Evolutionary conservation across 2,797 vertebrate species (phyloP), one percentile per base, ranked within the genome.

Genomic region (Pelobates cultripes): DNA sequence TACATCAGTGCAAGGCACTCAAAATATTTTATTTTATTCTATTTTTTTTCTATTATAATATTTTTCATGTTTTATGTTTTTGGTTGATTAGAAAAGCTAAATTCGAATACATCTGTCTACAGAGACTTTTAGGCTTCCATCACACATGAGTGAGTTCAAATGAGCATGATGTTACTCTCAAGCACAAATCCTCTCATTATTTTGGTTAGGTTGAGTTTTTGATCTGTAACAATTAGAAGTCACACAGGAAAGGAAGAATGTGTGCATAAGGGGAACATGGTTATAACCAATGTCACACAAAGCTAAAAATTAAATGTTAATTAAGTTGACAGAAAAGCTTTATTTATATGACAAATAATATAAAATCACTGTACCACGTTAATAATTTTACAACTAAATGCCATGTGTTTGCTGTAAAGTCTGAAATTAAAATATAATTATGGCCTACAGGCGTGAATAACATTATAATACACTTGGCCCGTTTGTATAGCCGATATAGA

Each of bases 151-250:
- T 28, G 66, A 44, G 41, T 44, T 69, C 66, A 68, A 77, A 70
- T 77, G 75, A 77, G 66, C 66, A 44, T 77, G 75, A 77, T 69
- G 66, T 77, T 77, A 70, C 40, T 44, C 41, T 77, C 47, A 77
- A 57, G 66, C 66, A 69, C 51, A 77, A 77, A 77, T 77, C 66
- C 66, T 69, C 75, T 77, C 75, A 77, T 77, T 77, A 77, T 77
- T 77, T 77, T 77, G 51, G 75, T 77, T 77, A 69, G 10, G 66
- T 60, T 70, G 66, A 55, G 28, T 77, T 77, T 70, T 77, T 77
- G 75, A 77, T 77, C 66, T 77, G 75, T 15, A 77, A 77, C 47
- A 70, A 69, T 70, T 77, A 77, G 66, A 13, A 77, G 67, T 77
- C 75, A 70, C 66, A 69, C 8, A 69, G 43, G 47, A 67, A 77